Evolutionary conservation across 2,888 invertebrate genomes (phyloP).

Genomic region (Xanthia togata): DNA sequence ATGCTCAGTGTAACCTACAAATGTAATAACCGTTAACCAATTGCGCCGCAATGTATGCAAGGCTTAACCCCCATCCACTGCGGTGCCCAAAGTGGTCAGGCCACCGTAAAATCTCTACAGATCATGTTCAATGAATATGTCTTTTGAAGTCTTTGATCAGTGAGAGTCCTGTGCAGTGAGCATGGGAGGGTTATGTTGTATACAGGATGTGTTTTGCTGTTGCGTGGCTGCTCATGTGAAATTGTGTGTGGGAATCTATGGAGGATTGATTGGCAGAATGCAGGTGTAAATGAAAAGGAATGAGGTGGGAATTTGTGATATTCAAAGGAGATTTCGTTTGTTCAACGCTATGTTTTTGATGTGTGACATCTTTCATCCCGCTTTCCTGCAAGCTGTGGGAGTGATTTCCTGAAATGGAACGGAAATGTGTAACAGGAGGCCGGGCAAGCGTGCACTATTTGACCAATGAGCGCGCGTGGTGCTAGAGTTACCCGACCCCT

Average conservation of each 20-base stretch:
- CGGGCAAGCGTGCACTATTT: too few relatives aligned
- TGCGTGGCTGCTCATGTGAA: conserved; percentile 40
- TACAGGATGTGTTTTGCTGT: conserved; percentile 7
- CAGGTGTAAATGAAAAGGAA: not conserved
- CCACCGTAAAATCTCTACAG: conserved; percentile 64
- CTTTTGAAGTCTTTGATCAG: conserved; percentile 67
- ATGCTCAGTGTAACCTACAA: conserved; percentile 45
- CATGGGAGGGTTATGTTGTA: conserved; percentile 15
- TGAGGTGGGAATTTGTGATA: not conserved
- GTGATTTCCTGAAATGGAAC: too few relatives aligned
- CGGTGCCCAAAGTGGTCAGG: conserved; percentile 63
- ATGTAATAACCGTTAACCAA: conserved; percentile 35
- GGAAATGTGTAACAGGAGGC: too few relatives aligned
- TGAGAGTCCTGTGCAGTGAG: conserved; percentile 42
- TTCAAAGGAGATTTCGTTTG: not conserved
- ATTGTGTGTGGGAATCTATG: conserved; percentile 21
- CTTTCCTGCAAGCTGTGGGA: too few relatives aligned
- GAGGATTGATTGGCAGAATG: conserved; percentile 5
- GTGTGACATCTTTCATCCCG: too few relatives aligned
- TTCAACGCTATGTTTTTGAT: too few relatives aligned
- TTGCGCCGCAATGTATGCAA: conserved; percentile 51
- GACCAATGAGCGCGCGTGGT: too few relatives aligned
- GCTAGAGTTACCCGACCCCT: too few relatives aligned
- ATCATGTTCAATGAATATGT: conserved; percentile 66
- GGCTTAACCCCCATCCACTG: conserved; percentile 35